phyloP scores from a whole-genome alignment of 2,888 invertebrate genomes.

The Macropis europaea region DNA sequence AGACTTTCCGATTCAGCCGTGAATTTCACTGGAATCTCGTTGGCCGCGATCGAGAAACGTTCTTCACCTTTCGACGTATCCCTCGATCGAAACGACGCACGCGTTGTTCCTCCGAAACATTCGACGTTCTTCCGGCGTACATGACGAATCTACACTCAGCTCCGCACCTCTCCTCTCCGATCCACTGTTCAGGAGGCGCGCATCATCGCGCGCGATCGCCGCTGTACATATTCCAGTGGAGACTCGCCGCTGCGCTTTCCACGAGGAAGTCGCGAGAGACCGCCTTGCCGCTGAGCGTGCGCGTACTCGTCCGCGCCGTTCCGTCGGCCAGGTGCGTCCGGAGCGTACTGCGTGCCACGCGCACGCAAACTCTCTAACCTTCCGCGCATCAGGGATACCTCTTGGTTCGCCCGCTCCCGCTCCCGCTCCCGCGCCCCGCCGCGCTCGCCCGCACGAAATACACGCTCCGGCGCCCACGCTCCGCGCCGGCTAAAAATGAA shows the following conservation, averaged over 20 bases:
- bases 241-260: neutral
- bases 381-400: conserved; percentile 18
- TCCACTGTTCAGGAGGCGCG: neutral
- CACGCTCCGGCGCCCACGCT: conserved; percentile 16
- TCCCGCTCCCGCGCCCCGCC: too few relatives aligned
- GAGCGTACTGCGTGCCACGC: conserved; percentile 31
- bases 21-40: neutral
- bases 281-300: neutral
- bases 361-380: conserved; percentile 57
- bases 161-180: neutral
- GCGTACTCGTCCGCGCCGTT: neutral
- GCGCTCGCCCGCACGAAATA: conserved; percentile 2
- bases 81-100: neutral
- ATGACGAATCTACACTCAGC: neutral
- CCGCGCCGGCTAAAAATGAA: conserved; percentile 23
- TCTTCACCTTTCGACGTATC: conserved; percentile 8
- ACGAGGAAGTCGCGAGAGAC: neutral
- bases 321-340: conserved; percentile 22
- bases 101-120: neutral
- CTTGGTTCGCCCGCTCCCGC: too few relatives aligned
- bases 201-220: neutral
- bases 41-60: neutral
- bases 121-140: neutral
- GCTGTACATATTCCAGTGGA: too few relatives aligned
- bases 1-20: too few relatives aligned